phyloP scores from a whole-genome alignment of 2,797 vertebrate genomes.

The Peromyscus eremicus region DNA sequence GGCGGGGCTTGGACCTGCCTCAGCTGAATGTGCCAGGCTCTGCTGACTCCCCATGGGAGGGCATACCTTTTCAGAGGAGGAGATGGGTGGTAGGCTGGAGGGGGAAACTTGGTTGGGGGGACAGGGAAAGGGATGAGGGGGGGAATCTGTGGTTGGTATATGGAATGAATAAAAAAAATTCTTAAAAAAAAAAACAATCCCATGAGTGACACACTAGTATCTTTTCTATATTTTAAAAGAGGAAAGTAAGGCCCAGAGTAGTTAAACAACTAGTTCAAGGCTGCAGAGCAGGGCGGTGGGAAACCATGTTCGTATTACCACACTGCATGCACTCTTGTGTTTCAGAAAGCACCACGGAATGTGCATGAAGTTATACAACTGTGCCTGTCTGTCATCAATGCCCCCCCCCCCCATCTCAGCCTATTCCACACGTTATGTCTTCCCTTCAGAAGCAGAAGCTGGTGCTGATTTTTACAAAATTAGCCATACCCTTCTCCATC shows the following conservation, averaged over 20 bases:
- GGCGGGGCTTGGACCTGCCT: no score
- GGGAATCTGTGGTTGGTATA: no score
- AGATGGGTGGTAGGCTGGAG: no score
- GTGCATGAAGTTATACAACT: not conserved
- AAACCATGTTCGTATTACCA: not conserved
- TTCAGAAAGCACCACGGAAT: not conserved
- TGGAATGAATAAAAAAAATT: no score
- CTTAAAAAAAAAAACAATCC: not conserved
- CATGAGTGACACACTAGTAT: not conserved
- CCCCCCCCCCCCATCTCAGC: not conserved
- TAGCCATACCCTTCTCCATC: not conserved
- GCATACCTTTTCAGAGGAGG: no score
- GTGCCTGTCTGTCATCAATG: not conserved
- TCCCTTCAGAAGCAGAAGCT: conserved; percentile 1
- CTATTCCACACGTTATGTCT: not conserved
- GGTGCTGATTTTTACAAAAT: not conserved
- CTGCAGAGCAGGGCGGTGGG: not conserved
- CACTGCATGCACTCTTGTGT: not conserved
- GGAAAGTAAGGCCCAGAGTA: not conserved
- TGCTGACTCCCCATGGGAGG: no score
- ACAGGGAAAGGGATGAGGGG: no score
- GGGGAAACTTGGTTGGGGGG: no score
- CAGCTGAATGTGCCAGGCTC: no score
- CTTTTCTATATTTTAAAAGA: not conserved
- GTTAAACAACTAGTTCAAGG: not conserved